Conservation (phyloP, 1,140 invertebrate species). For the Brachionus sp. region DNA sequence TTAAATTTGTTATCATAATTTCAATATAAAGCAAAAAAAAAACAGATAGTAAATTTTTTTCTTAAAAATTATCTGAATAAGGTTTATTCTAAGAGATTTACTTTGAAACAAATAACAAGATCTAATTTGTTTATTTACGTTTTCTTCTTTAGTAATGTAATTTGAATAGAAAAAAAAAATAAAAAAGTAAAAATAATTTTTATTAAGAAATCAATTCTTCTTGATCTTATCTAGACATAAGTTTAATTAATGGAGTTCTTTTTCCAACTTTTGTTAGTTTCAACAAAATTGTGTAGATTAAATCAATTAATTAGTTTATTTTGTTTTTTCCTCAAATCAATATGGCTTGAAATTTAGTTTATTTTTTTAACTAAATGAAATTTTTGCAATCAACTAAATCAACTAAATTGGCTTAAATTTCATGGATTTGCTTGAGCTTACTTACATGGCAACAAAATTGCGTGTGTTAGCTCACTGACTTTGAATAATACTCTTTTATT, state of each 20-base stretch:
- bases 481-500: neutral
- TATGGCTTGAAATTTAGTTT: neutral
- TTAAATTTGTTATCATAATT: too few species aligned
- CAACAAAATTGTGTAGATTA: slow-evolving; percentile 15
- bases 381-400: slow-evolving; percentile 26
- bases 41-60: neutral
- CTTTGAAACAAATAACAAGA: neutral
- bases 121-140: slow-evolving; percentile 36
- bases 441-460: neutral
- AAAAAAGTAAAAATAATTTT: neutral
- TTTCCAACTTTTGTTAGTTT: neutral
- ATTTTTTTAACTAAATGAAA: neutral
- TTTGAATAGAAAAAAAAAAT: neutral
- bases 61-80: neutral
- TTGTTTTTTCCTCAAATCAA: slow-evolving; percentile 23
- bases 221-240: slow-evolving; percentile 39
- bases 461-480: neutral
- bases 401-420: neutral
- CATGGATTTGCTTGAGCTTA: neutral
- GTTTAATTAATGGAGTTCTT: slow-evolving; percentile 38
- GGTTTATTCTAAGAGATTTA: neutral
- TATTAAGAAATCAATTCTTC: slow-evolving; percentile 15
- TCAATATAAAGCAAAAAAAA: neutral
- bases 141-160: neutral
- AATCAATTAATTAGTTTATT: slow-evolving; percentile 41